Conservation (phyloP, 64 coral and sea anemone genomes). For the Montipora efflorescens region DNA sequence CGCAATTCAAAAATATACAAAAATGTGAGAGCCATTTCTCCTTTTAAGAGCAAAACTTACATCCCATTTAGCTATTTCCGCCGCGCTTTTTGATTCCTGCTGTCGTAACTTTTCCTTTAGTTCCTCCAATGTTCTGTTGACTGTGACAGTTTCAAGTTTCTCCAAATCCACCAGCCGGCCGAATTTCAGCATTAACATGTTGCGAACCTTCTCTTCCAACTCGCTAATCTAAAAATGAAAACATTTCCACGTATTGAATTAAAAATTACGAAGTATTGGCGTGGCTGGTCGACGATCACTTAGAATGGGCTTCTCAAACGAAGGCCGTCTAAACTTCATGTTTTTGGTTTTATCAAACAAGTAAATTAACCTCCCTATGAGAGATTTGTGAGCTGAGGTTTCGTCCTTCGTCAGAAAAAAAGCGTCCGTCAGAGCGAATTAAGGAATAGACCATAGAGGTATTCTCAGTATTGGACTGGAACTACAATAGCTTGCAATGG, state of each 20-base stretch:
- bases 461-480: too few relatives aligned
- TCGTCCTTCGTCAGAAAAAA: too few relatives aligned
- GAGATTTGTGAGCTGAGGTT: neutral
- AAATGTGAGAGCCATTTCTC: neutral
- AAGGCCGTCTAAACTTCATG: too few relatives aligned
- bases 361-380: neutral
- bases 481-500: too few relatives aligned
- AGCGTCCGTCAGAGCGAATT: too few relatives aligned
- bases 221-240: constrained; percentile 77
- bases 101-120: constrained; percentile 95
- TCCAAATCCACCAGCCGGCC: constrained; percentile 94
- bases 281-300: too few relatives aligned
- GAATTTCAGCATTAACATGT: constrained; percentile 99
- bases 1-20: too few relatives aligned
- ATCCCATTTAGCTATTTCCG: constrained; percentile 91
- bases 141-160: constrained; percentile 91
- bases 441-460: too few relatives aligned
- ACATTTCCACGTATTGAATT: too few relatives aligned
- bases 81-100: constrained; percentile 75
- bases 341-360: neutral
- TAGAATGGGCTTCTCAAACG: too few relatives aligned
- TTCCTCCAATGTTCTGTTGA: constrained; percentile 97
- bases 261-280: too few relatives aligned
- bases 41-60: constrained; percentile 53
- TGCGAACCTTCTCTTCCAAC: constrained; percentile 95